A percentile compares a stretch with the other conserved stretches of the same genome.
Conservation (phyloP, 2,113 vertebrate genomes). For the Condylura cristata region DNA sequence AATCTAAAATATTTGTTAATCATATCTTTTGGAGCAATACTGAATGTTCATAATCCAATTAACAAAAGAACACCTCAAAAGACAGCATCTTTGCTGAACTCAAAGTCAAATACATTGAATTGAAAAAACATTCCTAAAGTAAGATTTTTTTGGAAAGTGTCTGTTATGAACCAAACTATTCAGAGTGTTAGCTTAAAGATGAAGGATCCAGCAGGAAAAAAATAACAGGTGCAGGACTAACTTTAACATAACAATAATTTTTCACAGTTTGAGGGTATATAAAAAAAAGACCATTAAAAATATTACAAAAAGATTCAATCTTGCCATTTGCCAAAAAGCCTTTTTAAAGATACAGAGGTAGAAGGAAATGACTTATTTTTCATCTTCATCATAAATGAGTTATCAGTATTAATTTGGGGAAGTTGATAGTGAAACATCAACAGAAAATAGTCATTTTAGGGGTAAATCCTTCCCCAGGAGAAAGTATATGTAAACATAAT, state of each 20-base stretch:
- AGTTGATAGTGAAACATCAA: neutral
- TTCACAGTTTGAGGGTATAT: constrained; percentile 17
- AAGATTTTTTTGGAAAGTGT: neutral
- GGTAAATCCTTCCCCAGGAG: neutral
- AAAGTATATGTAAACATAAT: neutral
- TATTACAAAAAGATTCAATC: neutral
- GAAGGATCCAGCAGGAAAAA: neutral
- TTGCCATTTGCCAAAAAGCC: neutral
- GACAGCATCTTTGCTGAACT: neutral
- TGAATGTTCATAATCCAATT: neutral
- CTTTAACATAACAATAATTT: neutral
- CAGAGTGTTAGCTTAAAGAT: neutral
- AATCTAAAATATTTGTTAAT: neutral
- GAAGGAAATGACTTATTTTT: constrained; percentile 5
- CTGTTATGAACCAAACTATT: neutral
- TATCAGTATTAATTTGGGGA: neutral
- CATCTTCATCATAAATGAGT: constrained; percentile 6
- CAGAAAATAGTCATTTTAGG: neutral
- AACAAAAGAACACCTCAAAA: neutral
- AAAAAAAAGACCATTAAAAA: neutral
- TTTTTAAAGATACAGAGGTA: constrained; percentile 12
- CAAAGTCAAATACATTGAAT: neutral
- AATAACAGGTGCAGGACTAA: neutral
- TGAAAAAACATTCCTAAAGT: neutral
- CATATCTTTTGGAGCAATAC: neutral